Conservation (phyloP, 1,140 invertebrate genomes). For the Caerostris extrusa region DNA sequence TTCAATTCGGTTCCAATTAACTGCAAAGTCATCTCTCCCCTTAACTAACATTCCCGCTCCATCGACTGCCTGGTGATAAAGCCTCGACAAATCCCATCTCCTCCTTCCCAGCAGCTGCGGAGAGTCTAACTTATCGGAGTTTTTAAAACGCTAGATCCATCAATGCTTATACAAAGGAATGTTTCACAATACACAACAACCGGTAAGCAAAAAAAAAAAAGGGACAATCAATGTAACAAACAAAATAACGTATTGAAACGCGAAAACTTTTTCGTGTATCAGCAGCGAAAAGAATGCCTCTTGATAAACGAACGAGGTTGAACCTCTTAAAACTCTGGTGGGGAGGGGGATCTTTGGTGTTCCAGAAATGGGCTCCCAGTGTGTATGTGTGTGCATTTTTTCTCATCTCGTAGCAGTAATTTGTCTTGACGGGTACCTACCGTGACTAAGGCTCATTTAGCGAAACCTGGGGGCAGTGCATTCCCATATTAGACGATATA, state of each 20-base stretch:
- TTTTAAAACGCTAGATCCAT: constrained; percentile 74
- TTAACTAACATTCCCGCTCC: constrained; percentile 25
- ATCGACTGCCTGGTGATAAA: constrained; percentile 57
- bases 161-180: constrained; percentile 70
- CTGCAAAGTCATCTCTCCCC: constrained; percentile 27
- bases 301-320: constrained; percentile 70
- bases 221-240: constrained; percentile 61
- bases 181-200: constrained; percentile 53
- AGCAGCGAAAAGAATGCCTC: constrained; percentile 60
- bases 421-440: constrained; percentile 68
- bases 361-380: constrained; percentile 58
- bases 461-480: constrained; percentile 47
- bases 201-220: constrained; percentile 48
- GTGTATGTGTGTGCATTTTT: constrained; percentile 53
- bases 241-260: constrained; percentile 75
- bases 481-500: constrained; percentile 76
- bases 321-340: constrained; percentile 65
- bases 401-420: constrained; percentile 62
- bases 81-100: constrained; percentile 37
- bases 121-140: constrained; percentile 65
- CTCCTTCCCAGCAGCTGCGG: background rate
- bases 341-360: constrained; percentile 69
- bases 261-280: constrained; percentile 64
- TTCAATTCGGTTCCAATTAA: constrained; percentile 42
- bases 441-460: constrained; percentile 73